Conservation (phyloP, 2,113 vertebrate genomes). For the Leuciscus idus region DNA sequence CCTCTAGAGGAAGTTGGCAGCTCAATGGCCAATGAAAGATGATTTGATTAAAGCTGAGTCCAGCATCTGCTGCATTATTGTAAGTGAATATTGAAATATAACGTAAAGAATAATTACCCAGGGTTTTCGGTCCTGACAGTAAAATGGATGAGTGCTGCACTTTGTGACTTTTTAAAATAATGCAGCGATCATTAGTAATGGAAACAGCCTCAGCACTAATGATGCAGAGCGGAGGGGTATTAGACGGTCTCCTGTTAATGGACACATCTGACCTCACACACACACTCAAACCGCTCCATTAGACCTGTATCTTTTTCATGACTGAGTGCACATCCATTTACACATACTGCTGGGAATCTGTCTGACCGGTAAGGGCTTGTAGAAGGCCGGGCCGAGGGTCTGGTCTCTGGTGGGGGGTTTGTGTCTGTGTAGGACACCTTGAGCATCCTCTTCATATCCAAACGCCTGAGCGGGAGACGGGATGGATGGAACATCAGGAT, state of each 20-base stretch:
- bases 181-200: constrained; percentile 85
- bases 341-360: background rate
- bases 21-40: constrained; percentile 92
- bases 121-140: constrained; percentile 80
- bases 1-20: constrained; percentile 66
- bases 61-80: constrained; percentile 85
- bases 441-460: constrained; percentile 77
- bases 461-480: constrained; percentile 75
- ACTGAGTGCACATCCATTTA: background rate
- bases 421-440: constrained; percentile 71
- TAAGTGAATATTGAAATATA: constrained; percentile 87
- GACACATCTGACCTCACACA: constrained; percentile 47
- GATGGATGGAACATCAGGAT: constrained; percentile 76
- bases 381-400: constrained; percentile 79
- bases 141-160: constrained; percentile 85
- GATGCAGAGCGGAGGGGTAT: constrained; percentile 70
- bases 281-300: constrained; percentile 51
- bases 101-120: constrained; percentile 88
- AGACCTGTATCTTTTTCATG: constrained; percentile 30
- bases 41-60: constrained; percentile 86
- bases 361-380: constrained; percentile 74
- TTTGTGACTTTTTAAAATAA: constrained; percentile 77
- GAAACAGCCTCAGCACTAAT: constrained; percentile 83
- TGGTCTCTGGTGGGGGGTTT: constrained; percentile 68
- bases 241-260: constrained; percentile 78